Percentiles rank a stretch among this genome's conserved stretches.
Evolutionary conservation across 2,113 vertebrate genomes (phyloP).

Genomic region (Amphilophus citrinellus): DNA sequence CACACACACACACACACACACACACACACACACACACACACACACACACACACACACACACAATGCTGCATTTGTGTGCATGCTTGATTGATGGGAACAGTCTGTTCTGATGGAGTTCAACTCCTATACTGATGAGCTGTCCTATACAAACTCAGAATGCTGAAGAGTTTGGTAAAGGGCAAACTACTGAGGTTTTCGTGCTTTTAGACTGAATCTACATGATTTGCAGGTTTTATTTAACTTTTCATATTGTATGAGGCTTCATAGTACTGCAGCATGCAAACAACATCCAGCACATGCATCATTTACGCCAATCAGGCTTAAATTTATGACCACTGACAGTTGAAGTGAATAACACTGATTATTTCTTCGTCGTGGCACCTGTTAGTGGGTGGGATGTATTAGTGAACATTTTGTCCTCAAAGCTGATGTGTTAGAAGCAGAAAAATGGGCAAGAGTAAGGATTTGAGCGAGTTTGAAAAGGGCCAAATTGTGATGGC

Average conservation of each 20-base stretch:
- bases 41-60: too few species aligned
- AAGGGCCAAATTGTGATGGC: too few species aligned
- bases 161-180: background rate
- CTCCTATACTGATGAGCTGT: constrained; percentile 6
- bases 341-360: too few species aligned
- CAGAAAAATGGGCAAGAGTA: too few species aligned
- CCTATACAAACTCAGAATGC: background rate
- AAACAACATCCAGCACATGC: constrained; percentile 8
- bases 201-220: background rate
- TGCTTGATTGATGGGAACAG: constrained; percentile 9
- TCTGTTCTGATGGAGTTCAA: background rate
- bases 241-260: background rate
- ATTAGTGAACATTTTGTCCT: too few species aligned
- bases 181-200: background rate
- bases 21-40: too few species aligned
- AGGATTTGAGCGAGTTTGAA: too few species aligned
- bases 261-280: background rate
- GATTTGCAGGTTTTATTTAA: background rate
- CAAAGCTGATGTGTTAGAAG: too few species aligned
- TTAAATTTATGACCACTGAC: too few species aligned
- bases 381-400: too few species aligned
- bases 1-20: background rate
- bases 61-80: background rate
- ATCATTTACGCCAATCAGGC: constrained; percentile 4
- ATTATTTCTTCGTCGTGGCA: too few species aligned